Conservation (phyloP, 2,797 vertebrate genomes). For the Siniperca obscura region DNA sequence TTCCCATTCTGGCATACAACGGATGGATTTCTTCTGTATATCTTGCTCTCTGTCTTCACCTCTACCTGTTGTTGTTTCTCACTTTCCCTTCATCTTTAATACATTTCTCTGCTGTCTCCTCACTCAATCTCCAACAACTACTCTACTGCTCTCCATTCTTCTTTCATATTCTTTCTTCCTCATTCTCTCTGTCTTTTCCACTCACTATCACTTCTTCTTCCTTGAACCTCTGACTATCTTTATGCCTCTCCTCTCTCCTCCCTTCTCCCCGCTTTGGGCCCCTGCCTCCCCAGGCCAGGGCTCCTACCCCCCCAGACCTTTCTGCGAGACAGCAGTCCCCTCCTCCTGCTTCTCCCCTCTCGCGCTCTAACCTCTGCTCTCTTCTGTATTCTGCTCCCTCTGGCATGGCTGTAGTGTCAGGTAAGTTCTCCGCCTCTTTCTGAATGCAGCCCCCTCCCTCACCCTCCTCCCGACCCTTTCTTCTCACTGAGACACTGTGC, state of each 20-base stretch:
- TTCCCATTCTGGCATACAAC: conserved; percentile 53
- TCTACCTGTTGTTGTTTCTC: conserved; percentile 49
- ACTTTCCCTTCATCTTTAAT: conserved; percentile 33
- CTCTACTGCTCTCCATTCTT: conserved; percentile 41
- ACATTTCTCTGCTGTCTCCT: conserved; percentile 45
- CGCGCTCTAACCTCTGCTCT: conserved; percentile 99
- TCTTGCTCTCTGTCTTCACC: conserved; percentile 52
- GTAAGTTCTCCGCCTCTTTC: conserved; percentile 90
- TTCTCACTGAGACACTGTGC: conserved; percentile 51
- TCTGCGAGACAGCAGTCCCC: conserved; percentile 95
- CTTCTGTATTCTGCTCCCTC: conserved; percentile 99
- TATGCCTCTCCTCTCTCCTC: conserved; percentile 63
- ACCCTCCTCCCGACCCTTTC: conserved; percentile 59
- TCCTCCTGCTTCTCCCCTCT: conserved; percentile 84
- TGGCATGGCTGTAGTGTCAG: conserved; percentile 99
- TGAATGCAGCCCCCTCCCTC: conserved; percentile 74
- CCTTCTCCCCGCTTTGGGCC: conserved; percentile 58
- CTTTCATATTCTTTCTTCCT: conserved; percentile 21
- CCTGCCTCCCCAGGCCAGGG: conserved; percentile 81
- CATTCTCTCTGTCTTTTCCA: conserved; percentile 39
- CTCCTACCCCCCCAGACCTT: conserved; percentile 91
- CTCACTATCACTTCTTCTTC: conserved; percentile 42
- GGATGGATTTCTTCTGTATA: conserved; percentile 66
- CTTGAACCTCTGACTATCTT: conserved; percentile 61
- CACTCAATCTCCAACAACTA: conserved; percentile 25